Evolutionary conservation across 2,113 vertebrate species (phyloP).

Genomic region (Larimichthys crocea): DNA sequence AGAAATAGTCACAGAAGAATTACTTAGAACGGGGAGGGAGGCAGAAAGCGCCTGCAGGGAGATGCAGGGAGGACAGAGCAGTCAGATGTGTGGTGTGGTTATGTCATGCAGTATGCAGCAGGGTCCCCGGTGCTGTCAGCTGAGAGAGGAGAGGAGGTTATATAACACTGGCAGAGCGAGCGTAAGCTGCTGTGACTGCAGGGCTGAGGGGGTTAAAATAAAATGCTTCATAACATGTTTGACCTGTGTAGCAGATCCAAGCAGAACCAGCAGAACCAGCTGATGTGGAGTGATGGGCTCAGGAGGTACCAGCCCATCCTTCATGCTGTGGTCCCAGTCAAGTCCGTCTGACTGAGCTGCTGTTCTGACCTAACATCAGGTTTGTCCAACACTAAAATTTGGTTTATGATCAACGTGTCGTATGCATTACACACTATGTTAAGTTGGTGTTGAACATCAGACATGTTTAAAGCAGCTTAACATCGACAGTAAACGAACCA

Average conservation of each 20-base stretch:
- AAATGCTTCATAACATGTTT: constrained; percentile 23
- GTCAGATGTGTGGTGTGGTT: constrained; percentile 35
- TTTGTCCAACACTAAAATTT: too few species aligned
- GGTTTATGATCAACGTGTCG: too few species aligned
- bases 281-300: too few species aligned
- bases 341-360: too few species aligned
- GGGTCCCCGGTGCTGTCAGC: constrained; percentile 34
- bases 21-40: neutral
- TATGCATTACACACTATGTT: too few species aligned
- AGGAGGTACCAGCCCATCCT: too few species aligned
- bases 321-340: too few species aligned
- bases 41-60: neutral
- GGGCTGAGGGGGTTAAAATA: constrained; percentile 24
- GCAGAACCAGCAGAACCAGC: too few species aligned
- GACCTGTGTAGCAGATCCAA: constrained; percentile 15
- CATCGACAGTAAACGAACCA: too few species aligned
- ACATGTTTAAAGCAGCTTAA: too few species aligned
- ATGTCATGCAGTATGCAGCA: constrained; percentile 60
- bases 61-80: constrained; percentile 30
- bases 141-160: constrained; percentile 35
- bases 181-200: constrained; percentile 2
- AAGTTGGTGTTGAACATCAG: too few species aligned
- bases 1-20: constrained; percentile 26
- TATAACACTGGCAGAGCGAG: constrained; percentile 36
- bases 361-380: too few species aligned